Conservation (phyloP, 2,113 vertebrate genomes). For the Pandion haliaetus region DNA sequence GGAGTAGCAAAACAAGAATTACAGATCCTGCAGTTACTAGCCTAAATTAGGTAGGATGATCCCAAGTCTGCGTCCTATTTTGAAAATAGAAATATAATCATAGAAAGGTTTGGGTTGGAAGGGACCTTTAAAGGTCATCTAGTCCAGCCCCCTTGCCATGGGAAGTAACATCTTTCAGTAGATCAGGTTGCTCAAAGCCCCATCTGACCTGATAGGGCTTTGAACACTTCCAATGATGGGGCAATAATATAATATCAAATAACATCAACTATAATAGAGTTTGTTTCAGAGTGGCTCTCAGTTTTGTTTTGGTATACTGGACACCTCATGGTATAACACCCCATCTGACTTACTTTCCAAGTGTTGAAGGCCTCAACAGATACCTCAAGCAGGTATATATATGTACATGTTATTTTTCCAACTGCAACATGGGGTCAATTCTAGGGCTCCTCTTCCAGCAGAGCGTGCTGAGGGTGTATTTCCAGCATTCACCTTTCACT, state of each 20-base stretch:
- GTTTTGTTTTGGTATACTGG: background rate
- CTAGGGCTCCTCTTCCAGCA: background rate
- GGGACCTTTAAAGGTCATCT: background rate
- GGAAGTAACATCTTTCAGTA: background rate
- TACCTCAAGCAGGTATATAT: background rate
- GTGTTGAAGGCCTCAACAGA: background rate
- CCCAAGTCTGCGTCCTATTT: background rate
- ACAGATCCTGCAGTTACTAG: background rate
- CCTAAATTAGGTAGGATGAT: background rate
- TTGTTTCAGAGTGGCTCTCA: background rate
- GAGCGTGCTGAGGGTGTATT: rapidly evolving
- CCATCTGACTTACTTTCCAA: too few relatives aligned
- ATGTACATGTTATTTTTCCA: too few relatives aligned
- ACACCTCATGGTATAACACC: background rate
- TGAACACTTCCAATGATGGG: background rate
- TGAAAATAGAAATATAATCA: background rate
- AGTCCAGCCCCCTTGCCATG: background rate
- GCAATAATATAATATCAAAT: background rate
- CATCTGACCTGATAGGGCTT: background rate
- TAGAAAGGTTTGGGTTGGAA: background rate
- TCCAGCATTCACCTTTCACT: background rate
- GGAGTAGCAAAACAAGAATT: background rate
- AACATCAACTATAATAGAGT: background rate
- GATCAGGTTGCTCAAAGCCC: background rate
- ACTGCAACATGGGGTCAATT: too few relatives aligned